Conservation (phyloP, 2,113 vertebrate genomes). For the Arothron firmamentum region DNA sequence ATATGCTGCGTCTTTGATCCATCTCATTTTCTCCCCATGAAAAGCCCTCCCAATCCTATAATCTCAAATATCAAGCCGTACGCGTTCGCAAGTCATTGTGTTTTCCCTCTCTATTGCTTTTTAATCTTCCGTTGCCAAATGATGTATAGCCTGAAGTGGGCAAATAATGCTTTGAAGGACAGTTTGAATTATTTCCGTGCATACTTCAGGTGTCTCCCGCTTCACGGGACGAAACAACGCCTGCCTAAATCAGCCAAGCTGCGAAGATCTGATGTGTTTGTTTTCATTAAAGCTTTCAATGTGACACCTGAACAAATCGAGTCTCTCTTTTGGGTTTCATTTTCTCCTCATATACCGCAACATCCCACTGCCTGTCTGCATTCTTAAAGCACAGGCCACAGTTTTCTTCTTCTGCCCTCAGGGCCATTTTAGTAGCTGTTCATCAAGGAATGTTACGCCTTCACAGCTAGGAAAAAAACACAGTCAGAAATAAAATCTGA, state of each 20-base stretch:
- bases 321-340: slow-evolving; percentile 4
- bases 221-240: slow-evolving; percentile 13
- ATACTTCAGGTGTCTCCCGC: not conserved
- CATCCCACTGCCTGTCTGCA: slow-evolving; percentile 10
- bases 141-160: slow-evolving; percentile 16
- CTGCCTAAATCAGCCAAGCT: slow-evolving; percentile 10
- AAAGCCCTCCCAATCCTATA: slow-evolving; percentile 11
- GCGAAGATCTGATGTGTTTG: slow-evolving; percentile 16
- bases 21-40: slow-evolving; percentile 1
- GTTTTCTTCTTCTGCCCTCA: slow-evolving; percentile 1
- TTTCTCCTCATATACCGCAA: slow-evolving; percentile 8
- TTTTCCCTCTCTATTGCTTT: slow-evolving; percentile 30
- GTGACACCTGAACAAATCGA: slow-evolving; percentile 15
- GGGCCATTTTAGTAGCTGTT: not conserved
- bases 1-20: slow-evolving; percentile 8
- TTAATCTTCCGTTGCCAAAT: slow-evolving; percentile 39
- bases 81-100: not conserved
- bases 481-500: slow-evolving; percentile 4
- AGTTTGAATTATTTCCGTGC: slow-evolving; percentile 19
- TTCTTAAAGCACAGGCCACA: slow-evolving; percentile 3
- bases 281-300: not conserved
- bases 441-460: slow-evolving; percentile 2
- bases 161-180: slow-evolving; percentile 32
- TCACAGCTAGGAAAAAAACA: slow-evolving; percentile 3
- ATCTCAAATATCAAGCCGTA: slow-evolving; percentile 32